These are phyloP conservation scores for Apeltes quadracus DNA, from an alignment of 2,113 vertebrate species.

Conservation along the genomic window DNA sequence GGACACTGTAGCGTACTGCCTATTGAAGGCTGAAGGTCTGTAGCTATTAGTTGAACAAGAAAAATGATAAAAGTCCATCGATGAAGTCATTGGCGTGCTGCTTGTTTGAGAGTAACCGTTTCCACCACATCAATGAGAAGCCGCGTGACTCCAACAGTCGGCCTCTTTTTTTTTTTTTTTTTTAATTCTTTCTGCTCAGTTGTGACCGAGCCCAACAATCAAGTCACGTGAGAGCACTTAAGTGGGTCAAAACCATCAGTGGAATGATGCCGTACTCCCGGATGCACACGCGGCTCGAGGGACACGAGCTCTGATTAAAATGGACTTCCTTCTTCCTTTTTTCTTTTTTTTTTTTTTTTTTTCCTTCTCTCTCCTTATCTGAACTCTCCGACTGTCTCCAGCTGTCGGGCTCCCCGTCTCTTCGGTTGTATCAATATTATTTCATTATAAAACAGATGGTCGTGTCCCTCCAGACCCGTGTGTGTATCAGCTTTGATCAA, in stretches of 20 bases:
- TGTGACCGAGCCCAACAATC: constrained; percentile 47
- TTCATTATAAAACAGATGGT: constrained; percentile 60
- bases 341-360: neutral
- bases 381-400: constrained; percentile 21
- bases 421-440: constrained; percentile 36
- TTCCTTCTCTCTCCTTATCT: constrained; percentile 7
- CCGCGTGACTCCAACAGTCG: constrained; percentile 48
- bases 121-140: constrained; percentile 30
- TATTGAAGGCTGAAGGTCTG: neutral
- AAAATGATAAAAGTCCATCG: neutral
- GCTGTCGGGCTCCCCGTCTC: constrained; percentile 11
- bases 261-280: constrained; percentile 59
- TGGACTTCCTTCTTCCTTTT: constrained; percentile 1
- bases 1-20: neutral
- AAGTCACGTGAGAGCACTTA: constrained; percentile 57
- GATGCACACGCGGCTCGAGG: constrained; percentile 39
- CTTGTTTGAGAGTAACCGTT: constrained; percentile 6
- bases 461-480: constrained; percentile 40
- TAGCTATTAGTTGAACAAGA: neutral
- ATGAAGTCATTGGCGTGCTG: neutral
- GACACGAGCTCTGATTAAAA: constrained; percentile 59
- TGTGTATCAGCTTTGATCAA: constrained; percentile 60
- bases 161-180: neutral
- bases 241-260: constrained; percentile 71
- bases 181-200: constrained; percentile 13